Percentiles rank a stretch among this genome's conserved stretches.
phyloP scores from a whole-genome alignment of 2,797 vertebrate species.

The Nasua narica region DNA sequence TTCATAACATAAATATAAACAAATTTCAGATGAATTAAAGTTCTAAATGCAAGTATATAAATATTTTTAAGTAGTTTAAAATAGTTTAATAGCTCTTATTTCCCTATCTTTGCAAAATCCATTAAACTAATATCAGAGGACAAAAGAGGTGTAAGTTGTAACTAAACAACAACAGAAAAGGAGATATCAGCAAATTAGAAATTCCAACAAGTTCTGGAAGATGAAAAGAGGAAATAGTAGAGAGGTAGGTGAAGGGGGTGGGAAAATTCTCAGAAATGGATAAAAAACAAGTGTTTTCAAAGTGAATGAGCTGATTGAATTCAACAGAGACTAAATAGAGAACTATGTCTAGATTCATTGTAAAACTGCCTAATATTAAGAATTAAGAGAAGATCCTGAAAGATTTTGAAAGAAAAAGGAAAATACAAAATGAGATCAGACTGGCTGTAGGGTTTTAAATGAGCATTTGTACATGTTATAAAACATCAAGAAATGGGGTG shows the following conservation, averaged over 20 bases:
- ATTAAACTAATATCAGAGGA: background rate
- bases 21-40: background rate
- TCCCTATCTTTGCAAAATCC: background rate
- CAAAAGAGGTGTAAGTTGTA: background rate
- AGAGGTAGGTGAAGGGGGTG: background rate
- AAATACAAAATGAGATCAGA: background rate
- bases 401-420: background rate
- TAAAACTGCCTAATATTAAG: background rate
- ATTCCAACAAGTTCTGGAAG: background rate
- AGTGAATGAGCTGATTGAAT: background rate
- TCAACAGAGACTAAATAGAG: background rate
- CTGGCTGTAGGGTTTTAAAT: background rate
- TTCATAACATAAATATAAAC: background rate
- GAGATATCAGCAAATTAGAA: background rate
- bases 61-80: background rate
- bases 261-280: background rate
- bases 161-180: background rate
- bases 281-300: background rate
- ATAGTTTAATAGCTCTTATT: background rate
- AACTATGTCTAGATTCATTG: background rate
- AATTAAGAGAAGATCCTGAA: background rate
- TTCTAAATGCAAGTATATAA: background rate
- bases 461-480: background rate
- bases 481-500: background rate
- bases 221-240: background rate